Evolutionary conservation across 2,888 invertebrate species (phyloP).

Genomic region (Stramonita haemastoma): DNA sequence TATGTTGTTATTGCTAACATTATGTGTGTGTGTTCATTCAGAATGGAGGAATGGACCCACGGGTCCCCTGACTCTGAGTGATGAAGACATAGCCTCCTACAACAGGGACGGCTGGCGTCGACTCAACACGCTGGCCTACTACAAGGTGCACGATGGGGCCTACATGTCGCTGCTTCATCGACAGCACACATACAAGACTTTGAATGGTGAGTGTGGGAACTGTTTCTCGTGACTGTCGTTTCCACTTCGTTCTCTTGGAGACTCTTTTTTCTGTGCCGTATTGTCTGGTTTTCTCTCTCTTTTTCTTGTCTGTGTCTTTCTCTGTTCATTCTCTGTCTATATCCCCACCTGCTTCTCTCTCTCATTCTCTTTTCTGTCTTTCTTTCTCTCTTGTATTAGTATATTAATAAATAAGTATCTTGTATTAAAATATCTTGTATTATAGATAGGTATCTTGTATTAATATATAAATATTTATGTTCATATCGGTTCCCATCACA

Average conservation of each 20-base stretch:
- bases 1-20: too few relatives aligned
- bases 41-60: constrained; percentile 76
- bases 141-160: constrained; percentile 93
- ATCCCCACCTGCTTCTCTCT: background rate
- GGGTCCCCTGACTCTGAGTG: constrained; percentile 94
- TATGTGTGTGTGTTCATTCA: constrained; percentile 38
- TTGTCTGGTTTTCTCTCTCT: background rate
- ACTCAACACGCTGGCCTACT: constrained; percentile 97
- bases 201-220: constrained; percentile 59
- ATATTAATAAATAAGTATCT: too few relatives aligned
- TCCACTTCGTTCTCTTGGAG: background rate
- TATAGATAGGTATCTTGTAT: too few relatives aligned
- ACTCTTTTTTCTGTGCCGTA: background rate
- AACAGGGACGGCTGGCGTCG: constrained; percentile 96
- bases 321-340: background rate
- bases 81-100: constrained; percentile 97
- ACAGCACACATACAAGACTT: constrained; percentile 80
- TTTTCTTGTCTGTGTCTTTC: background rate
- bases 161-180: constrained; percentile 95
- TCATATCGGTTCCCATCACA: too few relatives aligned
- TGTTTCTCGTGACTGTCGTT: background rate
- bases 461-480: too few relatives aligned
- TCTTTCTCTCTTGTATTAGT: background rate
- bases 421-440: too few relatives aligned
- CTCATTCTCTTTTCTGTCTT: background rate